Evolutionary conservation across 2,113 vertebrate species (phyloP), one percentile per base, ranked within the genome.

Genomic region (Cavia aperea): DNA sequence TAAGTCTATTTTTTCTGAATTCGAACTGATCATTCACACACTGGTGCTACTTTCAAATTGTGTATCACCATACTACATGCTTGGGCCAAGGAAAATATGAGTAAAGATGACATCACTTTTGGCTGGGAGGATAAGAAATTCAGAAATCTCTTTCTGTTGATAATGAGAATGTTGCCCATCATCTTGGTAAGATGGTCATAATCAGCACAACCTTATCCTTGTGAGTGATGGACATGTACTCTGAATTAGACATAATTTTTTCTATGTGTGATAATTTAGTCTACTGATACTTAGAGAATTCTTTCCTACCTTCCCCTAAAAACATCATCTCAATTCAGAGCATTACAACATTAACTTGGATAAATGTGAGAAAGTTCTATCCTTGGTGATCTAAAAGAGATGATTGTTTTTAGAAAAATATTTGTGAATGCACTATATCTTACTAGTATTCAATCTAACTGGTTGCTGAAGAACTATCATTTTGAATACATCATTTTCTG

Each of bases 321-420:
- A 89, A 60, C 10, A 39, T 60, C 31, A 3, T 89, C n/a, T 86
- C 33, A n/a, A 19, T 85, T 66, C 31, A 89, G 36, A 79, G 62
- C 26, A 84, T 10, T 86, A 24, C 2, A 60, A 54, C 66, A 85
- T 21, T 85, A 85, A 60, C 2, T 78, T 81, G 56, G 81, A 49
- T 86, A 68, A 68, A 77, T 83, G 4, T 70, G 6, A 56, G 33
- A 62, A 72, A 81, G 5, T 77, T 93, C 15, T 93, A 2, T 96
- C 46, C 5, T 83, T 0, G 58, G n/a, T 81, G 39, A 46, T 63
- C n/a, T 89, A 21, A 92, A 90, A 77, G 31, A 81, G 13, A 14
- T 79, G 31, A 43, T 84, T 86, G 78, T 89, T 5, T 91, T 89
- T 93, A 93, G 15, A 89, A 86, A 90, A 84, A 26, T 63, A 31